A percentile compares a stretch with the other conserved stretches of the same genome.
Evolutionary conservation across 1,140 invertebrate species (phyloP).

Genomic region (Steinernema feltiae): DNA sequence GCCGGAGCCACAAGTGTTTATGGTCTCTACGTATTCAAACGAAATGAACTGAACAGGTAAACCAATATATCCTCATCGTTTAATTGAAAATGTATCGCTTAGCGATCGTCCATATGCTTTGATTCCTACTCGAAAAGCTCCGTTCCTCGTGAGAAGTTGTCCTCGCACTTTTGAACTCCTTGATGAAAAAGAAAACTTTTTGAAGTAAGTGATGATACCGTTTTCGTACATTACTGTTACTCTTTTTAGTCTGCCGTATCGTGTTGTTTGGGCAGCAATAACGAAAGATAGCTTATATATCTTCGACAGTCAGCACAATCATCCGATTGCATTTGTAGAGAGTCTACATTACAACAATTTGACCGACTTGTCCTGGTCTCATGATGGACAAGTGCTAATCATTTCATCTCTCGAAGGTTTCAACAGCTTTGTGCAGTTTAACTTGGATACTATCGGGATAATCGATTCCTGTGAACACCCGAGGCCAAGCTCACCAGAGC

Average conservation of each 20-base stretch:
- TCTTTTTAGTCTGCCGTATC: slow-evolving; percentile 27
- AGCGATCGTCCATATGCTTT: background rate
- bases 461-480: background rate
- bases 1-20: slow-evolving; percentile 20
- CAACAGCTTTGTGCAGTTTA: slow-evolving; percentile 24
- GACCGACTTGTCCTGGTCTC: slow-evolving; percentile 28
- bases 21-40: slow-evolving; percentile 29
- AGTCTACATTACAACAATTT: slow-evolving; percentile 32
- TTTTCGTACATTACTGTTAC: background rate
- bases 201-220: background rate
- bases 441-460: slow-evolving; percentile 1
- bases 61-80: background rate
- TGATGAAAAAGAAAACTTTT: background rate
- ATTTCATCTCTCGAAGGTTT: slow-evolving; percentile 36
- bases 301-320: slow-evolving; percentile 33
- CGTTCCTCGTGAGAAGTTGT: background rate
- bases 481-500: background rate
- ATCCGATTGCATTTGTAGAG: slow-evolving; percentile 26
- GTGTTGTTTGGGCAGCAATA: slow-evolving; percentile 27
- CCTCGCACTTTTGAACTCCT: background rate
- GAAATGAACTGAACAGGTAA: slow-evolving; percentile 19
- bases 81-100: background rate
- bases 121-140: background rate
- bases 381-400: slow-evolving; percentile 25
- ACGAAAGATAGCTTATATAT: slow-evolving; percentile 27